Evolutionary conservation across 2,888 invertebrate genomes (phyloP).

Genomic region (Pterobdella sp.): DNA sequence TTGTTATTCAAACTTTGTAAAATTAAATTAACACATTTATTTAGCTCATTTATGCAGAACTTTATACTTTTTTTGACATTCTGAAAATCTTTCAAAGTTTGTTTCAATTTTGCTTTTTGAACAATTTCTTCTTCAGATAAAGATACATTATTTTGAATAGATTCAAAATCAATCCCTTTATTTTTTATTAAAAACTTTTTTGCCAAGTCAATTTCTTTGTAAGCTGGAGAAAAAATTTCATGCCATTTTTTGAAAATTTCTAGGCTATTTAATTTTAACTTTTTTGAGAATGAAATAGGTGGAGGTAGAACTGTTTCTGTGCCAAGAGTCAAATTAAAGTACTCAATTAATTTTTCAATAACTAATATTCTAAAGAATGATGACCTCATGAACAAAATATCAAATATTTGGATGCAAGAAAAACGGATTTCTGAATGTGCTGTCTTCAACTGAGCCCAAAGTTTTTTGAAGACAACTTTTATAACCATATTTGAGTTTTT

Average conservation of each 20-base stretch:
- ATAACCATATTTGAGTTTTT: conserved; percentile 13
- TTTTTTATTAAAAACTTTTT: conserved; percentile 17
- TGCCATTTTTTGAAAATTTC: conserved; percentile 22
- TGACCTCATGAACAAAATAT: conserved; percentile 24
- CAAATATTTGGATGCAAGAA: conserved; percentile 12
- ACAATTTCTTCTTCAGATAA: not conserved
- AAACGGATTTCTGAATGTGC: conserved; percentile 14
- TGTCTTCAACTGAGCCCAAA: conserved; percentile 17
- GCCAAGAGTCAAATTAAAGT: conserved; percentile 12
- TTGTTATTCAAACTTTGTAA: conserved; percentile 11
- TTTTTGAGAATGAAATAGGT: not conserved
- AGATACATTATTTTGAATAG: not conserved
- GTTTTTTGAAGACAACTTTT: not conserved
- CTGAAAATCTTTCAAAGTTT: conserved; percentile 5
- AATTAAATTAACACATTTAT: conserved; percentile 14
- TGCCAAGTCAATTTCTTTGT: conserved; percentile 20
- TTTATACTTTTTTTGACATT: not conserved
- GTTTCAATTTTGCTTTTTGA: conserved; percentile 8
- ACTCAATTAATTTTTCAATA: conserved; percentile 3
- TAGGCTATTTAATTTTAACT: conserved; percentile 11
- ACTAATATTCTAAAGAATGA: conserved; percentile 17
- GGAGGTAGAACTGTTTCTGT: conserved; percentile 13
- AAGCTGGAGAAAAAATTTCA: conserved; percentile 18
- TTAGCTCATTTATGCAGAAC: conserved; percentile 5
- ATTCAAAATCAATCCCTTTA: conserved; percentile 18